phyloP scores from a whole-genome alignment of 1,140 invertebrate species.

The Ylistrum balloti region DNA sequence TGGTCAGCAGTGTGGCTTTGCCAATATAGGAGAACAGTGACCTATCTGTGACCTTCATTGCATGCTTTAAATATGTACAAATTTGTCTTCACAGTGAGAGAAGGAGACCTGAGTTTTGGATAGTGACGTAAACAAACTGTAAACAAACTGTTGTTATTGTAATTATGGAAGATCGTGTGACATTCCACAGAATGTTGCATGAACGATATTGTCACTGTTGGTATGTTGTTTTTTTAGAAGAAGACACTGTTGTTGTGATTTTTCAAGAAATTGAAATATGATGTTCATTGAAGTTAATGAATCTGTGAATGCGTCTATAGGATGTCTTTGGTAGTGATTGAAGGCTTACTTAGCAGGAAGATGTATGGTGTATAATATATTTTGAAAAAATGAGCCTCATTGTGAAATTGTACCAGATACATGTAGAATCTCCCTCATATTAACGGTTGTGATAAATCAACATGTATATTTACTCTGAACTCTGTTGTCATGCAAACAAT shows the following conservation, averaged over 20 bases:
- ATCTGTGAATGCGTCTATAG: not conserved
- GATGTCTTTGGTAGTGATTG: not conserved
- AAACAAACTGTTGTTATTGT: not conserved
- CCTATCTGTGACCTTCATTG: not conserved
- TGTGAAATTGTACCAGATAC: constrained; percentile 29
- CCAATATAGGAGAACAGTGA: not conserved
- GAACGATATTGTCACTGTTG: constrained; percentile 32
- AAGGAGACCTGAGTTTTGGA: not conserved
- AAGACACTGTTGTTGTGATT: not conserved
- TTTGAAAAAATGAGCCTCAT: constrained; percentile 1
- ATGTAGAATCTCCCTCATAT: constrained; percentile 21
- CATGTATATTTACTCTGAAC: constrained; percentile 15
- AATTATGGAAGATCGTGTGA: not conserved
- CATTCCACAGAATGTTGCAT: constrained; percentile 24
- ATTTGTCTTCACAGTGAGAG: constrained; percentile 7
- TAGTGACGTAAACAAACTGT: not conserved
- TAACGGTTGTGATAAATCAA: constrained; percentile 10
- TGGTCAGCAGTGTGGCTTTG: not conserved
- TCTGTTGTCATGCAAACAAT: constrained; percentile 10
- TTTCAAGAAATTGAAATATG: constrained; percentile 36
- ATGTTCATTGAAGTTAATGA: not conserved
- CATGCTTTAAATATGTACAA: constrained; percentile 33
- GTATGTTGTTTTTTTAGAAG: constrained; percentile 12
- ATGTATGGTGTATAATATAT: constrained; percentile 22
- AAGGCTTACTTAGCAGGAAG: not conserved